Base-by-base conservation (phyloP, 2,888 invertebrate species). In the Nezara viridula region DNA sequence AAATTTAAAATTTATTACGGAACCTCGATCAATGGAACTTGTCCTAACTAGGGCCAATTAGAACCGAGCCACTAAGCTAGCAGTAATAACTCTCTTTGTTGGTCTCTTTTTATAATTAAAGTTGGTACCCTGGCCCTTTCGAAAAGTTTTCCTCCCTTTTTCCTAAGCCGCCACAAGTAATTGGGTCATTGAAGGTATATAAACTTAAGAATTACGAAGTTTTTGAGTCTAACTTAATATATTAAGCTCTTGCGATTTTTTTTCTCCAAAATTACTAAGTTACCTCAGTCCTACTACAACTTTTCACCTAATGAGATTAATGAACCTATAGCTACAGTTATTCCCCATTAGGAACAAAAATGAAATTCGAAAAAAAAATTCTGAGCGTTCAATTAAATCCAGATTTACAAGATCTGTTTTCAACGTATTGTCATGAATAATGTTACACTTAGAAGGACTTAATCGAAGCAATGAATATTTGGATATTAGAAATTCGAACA, bases 161-260 rank as follows among this genome's bases (percentile, higher is more conserved):
- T 19, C 66, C 66, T 66, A 37, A 66, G 66, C 66, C 19, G 66
- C 66, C 66, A 37, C 66, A 66, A 66, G 32, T 66, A 66, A 66
- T 66, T 66, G 66, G 66, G 66, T 66, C 66, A 66, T 66, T 32
- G 32, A 66, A 66, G 14, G 32, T 19, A 66, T 7, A 37, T 66
- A 66, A 66, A 32, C 66, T 66, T 32, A 66, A 32, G 19, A 6
- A 19, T 66, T 66, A 66, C 6, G 66, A 37, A 66, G 66, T 66
- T 66, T 66, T 37, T 37, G 32, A 10, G 19, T 37, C 66, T 37
- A 32, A 66, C 66, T 66, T 66, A 66, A 66, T 66, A 66, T 32
- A 66, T 66, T 32, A 66, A 66, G 66, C 66, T 32, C 32, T 14
- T 2, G 27, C 32, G 10, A 32, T 60, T 60, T 60, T 60, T 60